phyloP scores from a whole-genome alignment of 2,113 vertebrate species.

The Forbesichthys papilliferus region DNA sequence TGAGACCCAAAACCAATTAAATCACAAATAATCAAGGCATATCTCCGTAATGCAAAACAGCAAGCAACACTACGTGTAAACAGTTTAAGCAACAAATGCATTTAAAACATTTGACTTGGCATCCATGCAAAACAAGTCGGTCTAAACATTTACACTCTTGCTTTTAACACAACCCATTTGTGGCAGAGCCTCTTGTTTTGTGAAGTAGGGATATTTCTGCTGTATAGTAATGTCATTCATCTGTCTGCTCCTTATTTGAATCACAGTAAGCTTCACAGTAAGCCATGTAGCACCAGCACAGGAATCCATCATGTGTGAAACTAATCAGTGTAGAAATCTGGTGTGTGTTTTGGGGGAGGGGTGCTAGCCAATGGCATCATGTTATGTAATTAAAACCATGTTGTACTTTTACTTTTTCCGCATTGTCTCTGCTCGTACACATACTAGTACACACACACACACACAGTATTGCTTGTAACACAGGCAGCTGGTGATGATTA shows the following conservation, averaged over 20 bases:
- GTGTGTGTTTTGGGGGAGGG: slow-evolving; percentile 15
- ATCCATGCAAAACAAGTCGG: too few species aligned
- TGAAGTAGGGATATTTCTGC: slow-evolving; percentile 7
- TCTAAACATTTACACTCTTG: too few species aligned
- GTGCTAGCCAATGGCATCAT: slow-evolving; percentile 47
- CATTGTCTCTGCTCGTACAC: slow-evolving; percentile 33
- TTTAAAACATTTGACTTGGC: too few species aligned
- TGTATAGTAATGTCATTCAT: slow-evolving; percentile 24
- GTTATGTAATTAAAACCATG: slow-evolving; percentile 40
- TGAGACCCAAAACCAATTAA: too few species aligned
- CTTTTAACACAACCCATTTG: too few species aligned
- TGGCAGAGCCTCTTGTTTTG: too few species aligned
- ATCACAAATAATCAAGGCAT: too few species aligned
- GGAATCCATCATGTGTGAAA: slow-evolving; percentile 48
- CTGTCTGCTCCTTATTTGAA: slow-evolving; percentile 29
- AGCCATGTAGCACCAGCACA: slow-evolving; percentile 30
- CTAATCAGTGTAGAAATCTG: slow-evolving; percentile 22
- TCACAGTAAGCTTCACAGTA: slow-evolving; percentile 22
- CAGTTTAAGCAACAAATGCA: too few species aligned
- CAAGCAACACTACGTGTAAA: too few species aligned
- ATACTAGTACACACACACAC: slow-evolving; percentile 5
- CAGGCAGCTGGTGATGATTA: slow-evolving; percentile 64
- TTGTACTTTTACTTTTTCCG: slow-evolving; percentile 29
- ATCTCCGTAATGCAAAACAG: too few species aligned
- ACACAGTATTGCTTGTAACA: slow-evolving; percentile 37